Evolutionary conservation across 1,140 invertebrate species (phyloP), one percentile per base, ranked within the genome.

Genomic region (Elymnias hypermnestra): DNA sequence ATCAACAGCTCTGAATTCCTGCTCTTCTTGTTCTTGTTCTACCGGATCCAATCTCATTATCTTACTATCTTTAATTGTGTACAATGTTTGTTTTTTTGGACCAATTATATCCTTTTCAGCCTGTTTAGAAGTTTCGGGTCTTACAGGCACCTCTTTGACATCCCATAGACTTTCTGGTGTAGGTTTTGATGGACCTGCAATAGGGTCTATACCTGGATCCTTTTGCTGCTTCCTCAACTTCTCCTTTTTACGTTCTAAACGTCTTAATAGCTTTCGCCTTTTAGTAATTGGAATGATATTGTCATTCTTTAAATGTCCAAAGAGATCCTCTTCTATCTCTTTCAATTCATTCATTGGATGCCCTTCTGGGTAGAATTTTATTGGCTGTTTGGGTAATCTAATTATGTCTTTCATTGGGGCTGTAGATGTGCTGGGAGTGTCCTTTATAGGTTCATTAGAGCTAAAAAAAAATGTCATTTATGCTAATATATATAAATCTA

Each of bases 331-430:
- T 41, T 83, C 76, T 0, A 83, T 48, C 36, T 75, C 57, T 51
- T 78, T 77, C 1, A 85, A 36, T 17, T 72, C 53, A 59, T 85
- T 70, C 59, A 83, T 85, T 23, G 76, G 76, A 43, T 83, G 82
- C 9, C 69, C 70, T 31, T 70, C 63, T 1, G 72, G 70, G 29
- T 79, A 83, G 14, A 78, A 67, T 33, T 41, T 64, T 8, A 53
- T 25, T 18, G 58, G 42, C 13, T 65, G 59, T 17, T 65, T 59
- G 10, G 62, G 50, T 13, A 43, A 38, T 39, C 36, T 63, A 23
- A 61, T 51, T 9, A 57, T 51, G 43, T 63, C 46, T 13, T 57
- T 57, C 29, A 31, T 26, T 51, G 25, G 25, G 15, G 15, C 36
- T 22, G 29, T 52, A 15, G 72, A 71, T 18, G 66, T 63, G 19